Conservation (phyloP, 2,797 vertebrate species). For the Trachurus trachurus region DNA sequence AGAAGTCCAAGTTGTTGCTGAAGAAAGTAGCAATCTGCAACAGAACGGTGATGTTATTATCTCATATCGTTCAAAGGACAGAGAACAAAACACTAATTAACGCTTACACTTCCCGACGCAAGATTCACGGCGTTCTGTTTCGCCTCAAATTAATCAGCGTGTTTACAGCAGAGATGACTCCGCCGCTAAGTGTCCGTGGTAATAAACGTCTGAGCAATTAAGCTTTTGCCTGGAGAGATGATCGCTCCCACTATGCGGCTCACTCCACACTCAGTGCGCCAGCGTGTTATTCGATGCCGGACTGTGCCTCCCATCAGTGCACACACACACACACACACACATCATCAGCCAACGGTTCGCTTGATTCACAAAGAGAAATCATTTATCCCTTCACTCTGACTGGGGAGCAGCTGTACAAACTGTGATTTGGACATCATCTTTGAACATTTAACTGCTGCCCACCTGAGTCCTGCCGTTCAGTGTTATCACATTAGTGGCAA, state of each 20-base stretch:
- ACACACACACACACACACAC: conserved; percentile 31
- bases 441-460: conserved; percentile 61
- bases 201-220: conserved; percentile 53
- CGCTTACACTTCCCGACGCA: conserved; percentile 2
- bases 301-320: conserved; percentile 39
- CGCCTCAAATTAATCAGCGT: conserved; percentile 39
- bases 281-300: conserved; percentile 30
- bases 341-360: conserved; percentile 38
- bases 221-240: conserved; percentile 44
- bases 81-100: conserved; percentile 3
- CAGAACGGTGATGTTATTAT: conserved; percentile 2
- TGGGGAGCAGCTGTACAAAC: conserved; percentile 74
- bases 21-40: conserved; percentile 96
- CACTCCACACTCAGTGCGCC: conserved; percentile 22
- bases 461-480: conserved; percentile 71
- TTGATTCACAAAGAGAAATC: conserved; percentile 61
- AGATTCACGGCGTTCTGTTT: conserved; percentile 25
- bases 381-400: conserved; percentile 45
- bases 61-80: conserved; percentile 1
- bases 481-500: conserved; percentile 47
- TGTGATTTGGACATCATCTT: conserved; percentile 61
- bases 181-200: conserved; percentile 40
- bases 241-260: conserved; percentile 41
- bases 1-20: conserved; percentile 96
- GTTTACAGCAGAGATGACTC: conserved; percentile 49